phyloP scores from a whole-genome alignment of 2,888 invertebrate species.

The Phytoseiulus persimilis region DNA sequence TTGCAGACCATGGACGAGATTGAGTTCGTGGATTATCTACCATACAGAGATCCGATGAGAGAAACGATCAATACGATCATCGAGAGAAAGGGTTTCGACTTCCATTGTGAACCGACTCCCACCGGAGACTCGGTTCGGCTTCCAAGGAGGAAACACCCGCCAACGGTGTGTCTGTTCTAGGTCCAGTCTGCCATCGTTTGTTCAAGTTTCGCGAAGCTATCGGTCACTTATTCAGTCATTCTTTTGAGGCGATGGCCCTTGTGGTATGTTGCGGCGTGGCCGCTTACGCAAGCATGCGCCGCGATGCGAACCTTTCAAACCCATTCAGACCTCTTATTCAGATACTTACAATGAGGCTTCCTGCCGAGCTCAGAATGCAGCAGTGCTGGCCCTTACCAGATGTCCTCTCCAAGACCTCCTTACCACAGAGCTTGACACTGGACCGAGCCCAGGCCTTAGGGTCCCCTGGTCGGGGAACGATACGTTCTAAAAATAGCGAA shows the following conservation, averaged over 20 bases:
- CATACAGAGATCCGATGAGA: constrained; percentile 8
- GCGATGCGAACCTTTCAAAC: not conserved
- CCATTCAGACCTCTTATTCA: not conserved
- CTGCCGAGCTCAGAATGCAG: not conserved
- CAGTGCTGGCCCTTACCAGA: not conserved
- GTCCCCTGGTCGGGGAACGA: not conserved
- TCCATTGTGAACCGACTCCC: not conserved
- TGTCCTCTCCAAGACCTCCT: not conserved
- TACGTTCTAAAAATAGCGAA: not conserved
- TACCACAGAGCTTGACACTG: not conserved
- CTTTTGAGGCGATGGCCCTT: not conserved
- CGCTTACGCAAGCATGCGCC: not conserved
- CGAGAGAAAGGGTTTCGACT: constrained; percentile 19
- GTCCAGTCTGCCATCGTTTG: not conserved
- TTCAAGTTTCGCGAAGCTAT: not conserved
- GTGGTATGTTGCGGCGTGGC: not conserved
- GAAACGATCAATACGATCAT: constrained; percentile 17
- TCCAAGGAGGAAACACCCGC: too few relatives aligned
- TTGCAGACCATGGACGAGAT: constrained; percentile 9
- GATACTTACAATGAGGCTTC: not conserved
- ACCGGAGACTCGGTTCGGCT: not conserved
- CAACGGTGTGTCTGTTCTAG: not conserved
- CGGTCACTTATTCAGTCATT: not conserved
- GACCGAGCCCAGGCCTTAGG: not conserved
- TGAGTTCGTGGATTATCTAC: constrained; percentile 15